Base-by-base conservation (phyloP, 2,797 vertebrate genomes). In the Helostoma temminkii region DNA sequence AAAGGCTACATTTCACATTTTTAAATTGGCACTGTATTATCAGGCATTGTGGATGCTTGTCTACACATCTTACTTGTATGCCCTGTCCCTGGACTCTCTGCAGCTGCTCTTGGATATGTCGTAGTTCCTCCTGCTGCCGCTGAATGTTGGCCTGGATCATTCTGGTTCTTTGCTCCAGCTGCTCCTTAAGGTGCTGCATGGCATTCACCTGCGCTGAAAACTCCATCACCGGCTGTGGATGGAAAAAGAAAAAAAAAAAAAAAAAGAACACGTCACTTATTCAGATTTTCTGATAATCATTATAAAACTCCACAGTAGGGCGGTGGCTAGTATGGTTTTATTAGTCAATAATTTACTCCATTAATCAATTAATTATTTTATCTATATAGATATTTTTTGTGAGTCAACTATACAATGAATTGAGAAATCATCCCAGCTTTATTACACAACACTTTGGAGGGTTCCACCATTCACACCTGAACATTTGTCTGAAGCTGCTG, bases 181-280 rank as follows among this genome's bases (percentile, higher is more conserved):
- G 95, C 16, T 96, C 92, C 70, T 94, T 97, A 37, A 97, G 92
- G 71, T 96, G 95, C 84, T 95, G 94, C 94, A 96, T 95, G 74
- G 95, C 94, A 9, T 95, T 95, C 81, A 95, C 82, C 72, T 97
- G 96, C 0, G 90, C 85, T 0, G 95, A 92, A 68, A 96, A 95
- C 84, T 95, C 94, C 87, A 94, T 93, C 75, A 91, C 90, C 0
- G 94, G 91, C 95, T 96, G 78, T n/a, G 26, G 26, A 43, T 1
- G 18, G 39, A 71, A 0, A 62, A 1, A 25, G 25, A 59, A 47
- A 57, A 30, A 8, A 3, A 9, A 30, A 28, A 7, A 61, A 1
- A 26, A 28, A 59, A 47, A 55, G 2, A 45, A 60, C 7, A 18
- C 3, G 25, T 59, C 19, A 5, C 9, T 55, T n/a, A 21, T 48